Evolutionary conservation across 1,140 invertebrate species (phyloP).

Genomic region (Diplogasteroides magnus): DNA sequence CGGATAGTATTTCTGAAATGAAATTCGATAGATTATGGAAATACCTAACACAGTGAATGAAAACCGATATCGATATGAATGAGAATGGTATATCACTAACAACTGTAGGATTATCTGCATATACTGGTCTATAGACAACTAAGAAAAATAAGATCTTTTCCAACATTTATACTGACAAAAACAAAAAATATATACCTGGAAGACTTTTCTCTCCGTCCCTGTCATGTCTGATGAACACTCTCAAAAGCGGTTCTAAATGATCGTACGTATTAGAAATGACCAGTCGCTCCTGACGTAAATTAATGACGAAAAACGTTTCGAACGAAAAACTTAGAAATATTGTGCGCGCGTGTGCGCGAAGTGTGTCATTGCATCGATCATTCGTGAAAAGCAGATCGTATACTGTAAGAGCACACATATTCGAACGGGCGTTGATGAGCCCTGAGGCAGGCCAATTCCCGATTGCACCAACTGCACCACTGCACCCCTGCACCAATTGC

Average conservation of each 20-base stretch:
- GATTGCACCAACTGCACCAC: no score
- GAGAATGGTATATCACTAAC: no score
- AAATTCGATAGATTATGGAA: neutral
- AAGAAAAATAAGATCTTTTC: no score
- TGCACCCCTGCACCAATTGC: no score
- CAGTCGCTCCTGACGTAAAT: neutral
- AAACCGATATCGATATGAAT: constrained; percentile 7
- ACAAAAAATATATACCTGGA: constrained; percentile 42
- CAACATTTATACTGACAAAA: no score
- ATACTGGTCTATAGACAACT: no score
- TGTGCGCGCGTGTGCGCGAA: neutral
- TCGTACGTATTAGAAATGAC: neutral
- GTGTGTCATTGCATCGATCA: neutral
- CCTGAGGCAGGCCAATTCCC: no score
- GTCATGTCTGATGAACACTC: constrained; percentile 41
- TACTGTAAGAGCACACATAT: no score
- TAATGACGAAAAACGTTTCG: neutral
- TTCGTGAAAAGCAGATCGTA: no score
- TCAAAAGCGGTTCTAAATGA: neutral
- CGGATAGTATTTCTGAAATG: constrained; percentile 93
- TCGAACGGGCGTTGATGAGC: no score
- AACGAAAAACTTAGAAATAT: neutral
- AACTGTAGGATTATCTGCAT: no score
- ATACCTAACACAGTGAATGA: neutral
- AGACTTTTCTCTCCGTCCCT: constrained; percentile 55